Evolutionary conservation across 2,797 vertebrate genomes (phyloP).

Genomic region (Gymnocypris eckloni): DNA sequence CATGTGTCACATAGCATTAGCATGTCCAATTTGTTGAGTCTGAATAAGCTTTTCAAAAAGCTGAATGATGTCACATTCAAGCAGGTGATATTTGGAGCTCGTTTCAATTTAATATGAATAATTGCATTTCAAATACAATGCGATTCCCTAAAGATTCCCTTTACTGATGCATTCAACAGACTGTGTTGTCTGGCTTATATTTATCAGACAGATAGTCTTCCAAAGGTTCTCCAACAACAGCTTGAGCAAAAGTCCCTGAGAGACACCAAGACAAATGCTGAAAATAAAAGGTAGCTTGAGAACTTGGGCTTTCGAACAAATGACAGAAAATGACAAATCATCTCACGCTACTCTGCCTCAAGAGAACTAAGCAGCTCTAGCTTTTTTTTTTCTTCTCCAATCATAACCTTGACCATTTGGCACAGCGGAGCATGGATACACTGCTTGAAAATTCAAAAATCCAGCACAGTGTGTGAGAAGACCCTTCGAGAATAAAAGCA

Average conservation of each 20-base stretch:
- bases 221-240: not conserved
- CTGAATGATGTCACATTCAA: not conserved
- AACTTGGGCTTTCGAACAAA: not conserved
- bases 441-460: conserved; percentile 14
- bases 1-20: conserved; percentile 8
- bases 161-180: not conserved
- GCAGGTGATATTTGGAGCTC: not conserved
- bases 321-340: conserved; percentile 24
- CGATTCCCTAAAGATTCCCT: not conserved
- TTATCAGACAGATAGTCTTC: conserved; percentile 17
- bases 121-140: not conserved
- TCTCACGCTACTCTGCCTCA: not conserved
- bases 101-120: not conserved
- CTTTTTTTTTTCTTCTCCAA: conserved; percentile 17
- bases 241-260: not conserved
- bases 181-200: conserved; percentile 12
- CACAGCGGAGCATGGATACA: conserved; percentile 29
- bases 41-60: not conserved
- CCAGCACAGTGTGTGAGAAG: not conserved
- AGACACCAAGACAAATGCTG: conserved; percentile 4
- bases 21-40: not conserved
- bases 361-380: conserved; percentile 20
- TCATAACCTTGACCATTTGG: conserved; percentile 57
- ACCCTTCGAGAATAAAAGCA: conserved; percentile 7
- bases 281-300: not conserved